phyloP scores from a whole-genome alignment of 2,888 invertebrate species.

The Brachypalpus laphriformis region DNA sequence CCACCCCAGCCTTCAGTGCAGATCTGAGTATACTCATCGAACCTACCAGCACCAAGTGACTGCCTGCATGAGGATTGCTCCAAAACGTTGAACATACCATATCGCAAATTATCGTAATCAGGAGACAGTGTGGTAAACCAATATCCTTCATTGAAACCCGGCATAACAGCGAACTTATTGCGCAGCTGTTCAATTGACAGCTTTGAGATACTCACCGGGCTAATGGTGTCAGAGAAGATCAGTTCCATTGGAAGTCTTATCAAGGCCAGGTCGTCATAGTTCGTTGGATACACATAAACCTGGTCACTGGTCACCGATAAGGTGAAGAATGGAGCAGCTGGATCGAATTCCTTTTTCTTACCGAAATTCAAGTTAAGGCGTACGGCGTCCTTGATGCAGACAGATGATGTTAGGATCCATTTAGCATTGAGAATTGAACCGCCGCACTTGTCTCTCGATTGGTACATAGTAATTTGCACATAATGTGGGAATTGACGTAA shows the following conservation, averaged over 20 bases:
- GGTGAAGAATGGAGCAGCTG: slow-evolving; percentile 4
- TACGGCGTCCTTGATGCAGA: slow-evolving; percentile 27
- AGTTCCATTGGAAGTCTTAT: slow-evolving; percentile 48
- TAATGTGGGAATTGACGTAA: slow-evolving; percentile 65
- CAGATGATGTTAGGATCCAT: slow-evolving; percentile 61
- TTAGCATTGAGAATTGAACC: slow-evolving; percentile 59
- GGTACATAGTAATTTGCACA: slow-evolving; percentile 32
- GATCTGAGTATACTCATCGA: slow-evolving; percentile 52
- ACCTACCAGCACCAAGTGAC: slow-evolving; percentile 4
- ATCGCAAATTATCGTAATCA: slow-evolving; percentile 5
- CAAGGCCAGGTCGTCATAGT: slow-evolving; percentile 61
- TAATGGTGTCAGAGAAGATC: slow-evolving; percentile 16
- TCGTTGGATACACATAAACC: slow-evolving; percentile 52
- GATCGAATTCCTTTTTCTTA: not conserved
- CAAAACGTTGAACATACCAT: slow-evolving; percentile 36
- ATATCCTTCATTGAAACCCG: slow-evolving; percentile 21
- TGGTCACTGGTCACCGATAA: slow-evolving; percentile 31
- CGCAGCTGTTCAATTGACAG: not conserved
- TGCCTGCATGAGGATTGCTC: slow-evolving; percentile 31
- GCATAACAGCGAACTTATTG: slow-evolving; percentile 31
- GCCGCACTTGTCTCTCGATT: slow-evolving; percentile 24
- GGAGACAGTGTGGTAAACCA: not conserved
- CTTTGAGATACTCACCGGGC: slow-evolving; percentile 21
- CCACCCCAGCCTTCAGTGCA: slow-evolving; percentile 45
- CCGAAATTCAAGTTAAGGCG: slow-evolving; percentile 35